Conservation (phyloP, 2,797 vertebrate genomes). For the Falco novaeseelandiae region DNA sequence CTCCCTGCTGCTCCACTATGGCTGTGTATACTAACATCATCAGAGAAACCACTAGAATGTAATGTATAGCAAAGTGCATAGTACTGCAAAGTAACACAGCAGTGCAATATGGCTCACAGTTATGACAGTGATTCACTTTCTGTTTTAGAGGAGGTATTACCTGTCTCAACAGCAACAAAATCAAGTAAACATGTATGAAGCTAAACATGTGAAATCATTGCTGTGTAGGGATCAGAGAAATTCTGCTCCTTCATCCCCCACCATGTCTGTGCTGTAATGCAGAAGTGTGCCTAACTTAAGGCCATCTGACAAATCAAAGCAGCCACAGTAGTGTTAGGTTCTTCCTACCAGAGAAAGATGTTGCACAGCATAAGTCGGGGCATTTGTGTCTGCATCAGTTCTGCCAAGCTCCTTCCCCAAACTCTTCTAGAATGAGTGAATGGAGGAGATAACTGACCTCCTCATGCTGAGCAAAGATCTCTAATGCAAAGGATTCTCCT, state of each 20-base stretch:
- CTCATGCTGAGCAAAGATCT: background rate
- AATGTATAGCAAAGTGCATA: background rate
- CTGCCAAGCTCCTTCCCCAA: background rate
- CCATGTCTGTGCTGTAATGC: background rate
- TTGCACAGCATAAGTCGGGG: background rate
- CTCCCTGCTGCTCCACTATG: background rate
- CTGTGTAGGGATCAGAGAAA: background rate
- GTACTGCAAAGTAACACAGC: background rate
- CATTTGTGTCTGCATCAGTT: background rate
- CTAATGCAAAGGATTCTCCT: background rate
- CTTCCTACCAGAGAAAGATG: background rate
- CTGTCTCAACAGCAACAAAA: background rate
- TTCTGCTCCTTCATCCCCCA: background rate
- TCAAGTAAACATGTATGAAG: background rate
- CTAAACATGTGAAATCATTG: background rate
- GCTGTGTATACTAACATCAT: background rate
- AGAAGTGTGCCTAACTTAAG: background rate
- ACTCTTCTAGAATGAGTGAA: background rate
- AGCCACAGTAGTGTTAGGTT: background rate
- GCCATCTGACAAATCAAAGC: background rate
- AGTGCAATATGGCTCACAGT: background rate
- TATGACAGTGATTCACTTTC: background rate
- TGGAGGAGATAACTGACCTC: background rate
- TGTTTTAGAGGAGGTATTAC: background rate
- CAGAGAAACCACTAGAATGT: background rate